These are phyloP conservation scores for Athalia rosae DNA, from an alignment of 2,888 invertebrate species.

Conservation along the genomic window DNA sequence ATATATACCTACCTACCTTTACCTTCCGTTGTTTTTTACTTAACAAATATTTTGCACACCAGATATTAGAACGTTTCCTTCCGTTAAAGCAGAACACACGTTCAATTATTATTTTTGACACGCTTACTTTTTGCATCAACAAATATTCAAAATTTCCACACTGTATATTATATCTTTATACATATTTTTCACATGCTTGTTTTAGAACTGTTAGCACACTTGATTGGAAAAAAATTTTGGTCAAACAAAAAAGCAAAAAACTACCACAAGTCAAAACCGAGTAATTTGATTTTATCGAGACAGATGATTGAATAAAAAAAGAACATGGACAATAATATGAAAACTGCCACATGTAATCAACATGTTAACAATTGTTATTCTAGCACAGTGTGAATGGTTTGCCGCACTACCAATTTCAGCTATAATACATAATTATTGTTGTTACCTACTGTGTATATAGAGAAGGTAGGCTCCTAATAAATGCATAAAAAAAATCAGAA, in stretches of 20 bases:
- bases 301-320: too few relatives aligned
- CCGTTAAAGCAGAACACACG: not conserved
- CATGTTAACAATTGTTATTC: conserved; percentile 27
- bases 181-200: too few relatives aligned
- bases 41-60: conserved; percentile 22
- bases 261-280: too few relatives aligned
- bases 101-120: not conserved
- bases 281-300: too few relatives aligned
- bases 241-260: too few relatives aligned
- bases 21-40: conserved; percentile 35
- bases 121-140: not conserved
- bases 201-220: too few relatives aligned
- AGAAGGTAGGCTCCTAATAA: conserved; percentile 53
- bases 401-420: conserved; percentile 65
- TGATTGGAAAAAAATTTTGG: too few relatives aligned
- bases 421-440: conserved; percentile 73
- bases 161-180: not conserved
- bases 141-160: too few relatives aligned
- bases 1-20: too few relatives aligned
- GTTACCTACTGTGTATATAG: conserved; percentile 60
- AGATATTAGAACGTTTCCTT: not conserved
- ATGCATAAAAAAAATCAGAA: conserved; percentile 9
- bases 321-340: too few relatives aligned
- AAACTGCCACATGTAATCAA: too few relatives aligned
- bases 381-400: conserved; percentile 68